These are phyloP conservation scores for Ernsta delagoae DNA, from an alignment of 2,888 invertebrate genomes.

Conservation along the genomic window DNA sequence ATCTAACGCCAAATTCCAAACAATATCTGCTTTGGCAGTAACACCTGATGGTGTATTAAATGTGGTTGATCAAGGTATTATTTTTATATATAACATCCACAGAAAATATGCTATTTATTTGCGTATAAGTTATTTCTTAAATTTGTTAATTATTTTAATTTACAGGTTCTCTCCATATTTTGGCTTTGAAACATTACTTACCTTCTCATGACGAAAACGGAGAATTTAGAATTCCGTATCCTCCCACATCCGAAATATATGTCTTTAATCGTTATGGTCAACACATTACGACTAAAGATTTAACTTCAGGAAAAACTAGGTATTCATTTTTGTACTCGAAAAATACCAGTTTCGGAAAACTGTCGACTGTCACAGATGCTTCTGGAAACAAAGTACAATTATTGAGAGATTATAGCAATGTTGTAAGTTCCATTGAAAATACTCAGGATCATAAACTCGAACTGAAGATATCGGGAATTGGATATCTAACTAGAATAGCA, in stretches of 20 bases:
- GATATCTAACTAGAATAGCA: constrained; percentile 93
- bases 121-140: too few species aligned
- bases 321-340: constrained; percentile 99
- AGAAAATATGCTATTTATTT: neutral
- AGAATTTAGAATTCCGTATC: constrained; percentile 96
- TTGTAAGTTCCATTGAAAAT: constrained; percentile 97
- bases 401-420: constrained; percentile 95
- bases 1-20: constrained; percentile 95
- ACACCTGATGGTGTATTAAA: constrained; percentile 98
- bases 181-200: constrained; percentile 94
- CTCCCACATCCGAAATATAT: constrained; percentile 96
- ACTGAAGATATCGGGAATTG: constrained; percentile 96
- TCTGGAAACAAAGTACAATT: constrained; percentile 97
- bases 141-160: neutral
- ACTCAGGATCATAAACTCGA: constrained; percentile 97
- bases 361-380: constrained; percentile 97
- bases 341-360: constrained; percentile 97
- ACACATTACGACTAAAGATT: constrained; percentile 96
- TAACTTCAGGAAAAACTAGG: constrained; percentile 96
- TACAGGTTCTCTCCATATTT: constrained; percentile 89
- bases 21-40: constrained; percentile 95
- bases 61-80: constrained; percentile 95
- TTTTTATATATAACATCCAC: neutral
- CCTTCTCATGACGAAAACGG: constrained; percentile 95
- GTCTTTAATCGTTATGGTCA: constrained; percentile 98